Base-by-base conservation (phyloP, 2,797 vertebrate genomes). In the Cossypha dichroa region DNA sequence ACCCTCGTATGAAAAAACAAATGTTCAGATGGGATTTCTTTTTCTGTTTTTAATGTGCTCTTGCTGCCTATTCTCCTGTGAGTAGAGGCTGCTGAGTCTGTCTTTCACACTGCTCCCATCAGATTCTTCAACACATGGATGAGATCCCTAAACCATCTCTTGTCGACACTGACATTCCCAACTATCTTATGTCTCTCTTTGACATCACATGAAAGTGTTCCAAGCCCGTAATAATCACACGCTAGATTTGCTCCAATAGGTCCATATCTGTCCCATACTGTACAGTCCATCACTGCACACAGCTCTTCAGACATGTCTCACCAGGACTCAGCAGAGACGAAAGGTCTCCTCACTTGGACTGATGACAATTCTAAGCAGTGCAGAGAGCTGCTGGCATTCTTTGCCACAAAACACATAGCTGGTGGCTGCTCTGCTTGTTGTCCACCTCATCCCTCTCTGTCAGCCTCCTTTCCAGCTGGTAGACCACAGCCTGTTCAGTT, bases 221-320 rank as follows among this genome's bases (percentile, higher is more conserved):
- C 11, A 34, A 38, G 20, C 3, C 17, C 15, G 76, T 23, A 41
- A 7, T 17, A 67, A 67, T 26, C 38, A 19, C 0, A 0, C 64
- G 17, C 8, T 64, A 46, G 33, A 18, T 26, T 46, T 77, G 13
- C 6, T 63, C 34, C 13, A 41, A 6, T 5, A 52, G 8, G 6
- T 40, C 20, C 20, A 15, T 45, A 10, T 41, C 6, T 80, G 13
- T 45, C 14, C 51, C 21, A 6, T 23, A 33, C 36, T 63, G 33
- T 16, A 15, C 21, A 55, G 45, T 5, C 23, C 29, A 59, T 33
- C 48, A 28, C n/a, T 41, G n/a, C 15, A 34, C n/a, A 11, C 15
- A 41, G 13, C 4, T 43, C 38, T 60, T 5, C 38, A 67, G 46
- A 12, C 15, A 6, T 26, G 6, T 40, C 55, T 56, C 22, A 40